Percentiles rank a stretch among this genome's conserved stretches.
Conservation (phyloP, 2,888 invertebrate genomes). For the Acleris laterana region DNA sequence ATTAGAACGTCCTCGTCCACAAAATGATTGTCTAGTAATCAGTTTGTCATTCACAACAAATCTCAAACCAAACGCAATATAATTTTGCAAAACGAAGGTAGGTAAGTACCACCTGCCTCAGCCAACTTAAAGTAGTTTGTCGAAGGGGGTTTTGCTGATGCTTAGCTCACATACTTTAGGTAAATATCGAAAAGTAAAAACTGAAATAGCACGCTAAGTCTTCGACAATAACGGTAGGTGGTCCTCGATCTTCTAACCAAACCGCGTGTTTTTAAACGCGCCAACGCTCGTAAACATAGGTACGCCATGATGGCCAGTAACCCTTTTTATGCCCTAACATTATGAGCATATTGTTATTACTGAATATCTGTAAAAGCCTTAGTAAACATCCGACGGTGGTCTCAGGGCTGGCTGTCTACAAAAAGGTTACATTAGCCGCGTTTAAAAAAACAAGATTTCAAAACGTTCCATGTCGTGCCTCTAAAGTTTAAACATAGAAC, state of each 20-base stretch:
- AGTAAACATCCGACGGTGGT: conserved; percentile 78
- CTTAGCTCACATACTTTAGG: no score
- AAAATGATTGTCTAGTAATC: no score
- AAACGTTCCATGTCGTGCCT: conserved; percentile 49
- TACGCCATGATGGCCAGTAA: conserved; percentile 14
- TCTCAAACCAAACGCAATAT: no score
- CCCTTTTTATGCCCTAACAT: conserved; percentile 35
- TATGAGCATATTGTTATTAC: conserved; percentile 36
- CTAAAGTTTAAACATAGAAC: conserved; percentile 45
- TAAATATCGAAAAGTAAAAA: neutral
- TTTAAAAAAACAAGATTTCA: conserved; percentile 44
- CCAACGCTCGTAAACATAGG: conserved; percentile 32
- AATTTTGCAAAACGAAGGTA: no score
- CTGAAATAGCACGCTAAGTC: conserved; percentile 9
- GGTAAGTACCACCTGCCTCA: no score
- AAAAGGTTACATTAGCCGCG: conserved; percentile 70
- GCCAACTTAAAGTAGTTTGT: no score
- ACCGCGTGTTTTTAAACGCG: conserved; percentile 32
- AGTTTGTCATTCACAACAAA: no score
- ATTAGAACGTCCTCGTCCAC: no score
- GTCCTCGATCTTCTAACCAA: conserved; percentile 25
- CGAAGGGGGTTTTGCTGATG: no score
- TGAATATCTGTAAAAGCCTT: conserved; percentile 51
- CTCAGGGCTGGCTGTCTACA: conserved; percentile 59
- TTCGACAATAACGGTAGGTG: conserved; percentile 28